These are phyloP conservation scores for Pollenia amentaria DNA, from an alignment of 2,888 invertebrate species.

Conservation along the genomic window DNA sequence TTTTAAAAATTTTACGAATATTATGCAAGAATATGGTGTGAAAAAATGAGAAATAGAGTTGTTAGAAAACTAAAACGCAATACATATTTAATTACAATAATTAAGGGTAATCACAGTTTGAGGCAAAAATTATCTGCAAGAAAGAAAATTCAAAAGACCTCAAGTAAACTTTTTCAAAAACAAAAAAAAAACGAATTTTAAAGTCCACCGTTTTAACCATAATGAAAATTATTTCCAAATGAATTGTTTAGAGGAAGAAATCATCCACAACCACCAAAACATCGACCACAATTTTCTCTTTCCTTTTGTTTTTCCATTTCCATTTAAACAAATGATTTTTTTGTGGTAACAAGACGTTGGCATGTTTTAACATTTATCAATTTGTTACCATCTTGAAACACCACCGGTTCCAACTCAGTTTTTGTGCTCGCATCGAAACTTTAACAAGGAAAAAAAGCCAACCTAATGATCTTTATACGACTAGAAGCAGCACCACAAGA, in stretches of 20 bases:
- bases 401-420: constrained; percentile 46
- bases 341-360: constrained; percentile 75
- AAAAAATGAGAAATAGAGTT: constrained; percentile 4
- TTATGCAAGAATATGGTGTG: constrained; percentile 23
- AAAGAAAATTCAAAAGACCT: constrained; percentile 9
- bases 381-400: constrained; percentile 77
- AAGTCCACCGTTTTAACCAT: constrained; percentile 1
- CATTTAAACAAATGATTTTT: constrained; percentile 76
- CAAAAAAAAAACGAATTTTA: background rate
- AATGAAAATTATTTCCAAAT: constrained; percentile 22
- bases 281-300: constrained; percentile 41
- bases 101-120: background rate
- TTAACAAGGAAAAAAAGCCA: constrained; percentile 3
- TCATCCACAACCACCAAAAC: constrained; percentile 8
- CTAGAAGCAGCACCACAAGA: constrained; percentile 55
- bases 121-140: background rate
- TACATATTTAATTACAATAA: constrained; percentile 24
- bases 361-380: constrained; percentile 78
- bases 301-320: constrained; percentile 37
- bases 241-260: constrained; percentile 5
- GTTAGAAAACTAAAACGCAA: constrained; percentile 9
- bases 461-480: constrained; percentile 54
- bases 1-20: constrained; percentile 14
- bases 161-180: constrained; percentile 1
- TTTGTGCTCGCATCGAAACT: background rate